These are phyloP conservation scores for Zygaena filipendulae DNA, from an alignment of 2,888 invertebrate genomes.

Conservation along the genomic window DNA sequence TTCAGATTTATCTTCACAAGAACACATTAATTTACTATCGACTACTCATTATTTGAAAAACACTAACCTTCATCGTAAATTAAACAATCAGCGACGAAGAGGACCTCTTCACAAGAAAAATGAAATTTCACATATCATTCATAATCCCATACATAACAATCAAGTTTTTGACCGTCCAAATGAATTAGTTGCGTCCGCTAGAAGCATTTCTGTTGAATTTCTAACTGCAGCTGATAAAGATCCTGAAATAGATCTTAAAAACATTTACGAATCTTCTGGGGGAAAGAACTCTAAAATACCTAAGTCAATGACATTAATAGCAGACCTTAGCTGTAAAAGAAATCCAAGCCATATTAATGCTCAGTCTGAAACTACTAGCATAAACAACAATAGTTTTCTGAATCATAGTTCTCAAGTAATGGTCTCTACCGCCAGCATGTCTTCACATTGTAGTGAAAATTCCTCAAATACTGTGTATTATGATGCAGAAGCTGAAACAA, in stretches of 20 bases:
- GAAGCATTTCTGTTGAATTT: slow-evolving; percentile 75
- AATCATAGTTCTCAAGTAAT: slow-evolving; percentile 35
- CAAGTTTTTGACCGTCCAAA: slow-evolving; percentile 43
- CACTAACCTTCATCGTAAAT: slow-evolving; percentile 59
- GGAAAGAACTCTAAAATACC: slow-evolving; percentile 68
- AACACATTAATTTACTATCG: slow-evolving; percentile 54
- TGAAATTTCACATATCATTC: slow-evolving; percentile 78
- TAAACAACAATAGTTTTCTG: slow-evolving; percentile 20
- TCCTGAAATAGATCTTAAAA: slow-evolving; percentile 74
- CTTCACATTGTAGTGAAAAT: slow-evolving; percentile 57
- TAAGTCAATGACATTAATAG: slow-evolving; percentile 58
- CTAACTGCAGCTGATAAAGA: slow-evolving; percentile 74
- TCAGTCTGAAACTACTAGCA: slow-evolving; percentile 29
- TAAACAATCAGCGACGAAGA: slow-evolving; percentile 81
- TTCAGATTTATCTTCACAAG: slow-evolving; percentile 75
- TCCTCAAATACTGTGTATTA: slow-evolving; percentile 61
- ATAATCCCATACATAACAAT: slow-evolving; percentile 73
- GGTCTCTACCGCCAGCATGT: slow-evolving; percentile 56
- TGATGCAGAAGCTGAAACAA: slow-evolving; percentile 52
- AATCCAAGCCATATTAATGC: slow-evolving; percentile 30
- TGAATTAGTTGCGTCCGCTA: slow-evolving; percentile 66
- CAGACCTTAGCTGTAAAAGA: slow-evolving; percentile 55
- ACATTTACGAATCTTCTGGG: slow-evolving; percentile 77
- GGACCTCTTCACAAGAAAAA: slow-evolving; percentile 68
- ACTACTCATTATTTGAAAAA: slow-evolving; percentile 59